Base-by-base conservation (phyloP, 2,113 vertebrate species). In the Rhea americana region DNA sequence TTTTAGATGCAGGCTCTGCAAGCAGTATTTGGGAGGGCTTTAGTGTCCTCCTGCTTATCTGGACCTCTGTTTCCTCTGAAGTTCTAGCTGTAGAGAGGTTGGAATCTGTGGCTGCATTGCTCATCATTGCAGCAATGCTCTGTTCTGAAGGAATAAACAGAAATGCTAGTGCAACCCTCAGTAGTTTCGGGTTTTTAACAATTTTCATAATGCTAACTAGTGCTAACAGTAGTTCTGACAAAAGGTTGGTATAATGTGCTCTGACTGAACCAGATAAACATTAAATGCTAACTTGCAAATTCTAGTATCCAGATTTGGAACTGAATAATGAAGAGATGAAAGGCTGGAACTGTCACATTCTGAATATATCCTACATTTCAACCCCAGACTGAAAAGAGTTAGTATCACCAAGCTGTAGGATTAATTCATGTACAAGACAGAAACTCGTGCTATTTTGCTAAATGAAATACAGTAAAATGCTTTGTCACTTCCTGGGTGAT, bases 201-300 rank as follows among this genome's bases (percentile, higher is more conserved):
- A 66, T 35, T 93, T 82, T 65, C 32, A 32, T 65, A 32, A 61
- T 87, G 62, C 71, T 59, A 47, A 59, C n/a, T 68, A 65, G 43
- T 21, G 8, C 39, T 85, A 50, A 73, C 14, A 73, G 48, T 48
- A 87, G 58, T 87, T 85, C 43, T 85, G 78, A 66, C 73, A 68
- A 82, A 72, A 79, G 14, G 32, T 37, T 82, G 32, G 32, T 66
- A 13, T 85, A 82, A 87, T 58, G 53, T 79, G 35, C 35, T 87
- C 66, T 85, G 82, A 82, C 82, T 87, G 62, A 86, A 83, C 11
- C 13, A 87, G 61, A 71, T 66, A 73, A 89, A 67, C 63, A 68
- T 85, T 95, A 93, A 91, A 82, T 77, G 55, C n/a, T 67, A 62
- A 50, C 79, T 91, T 85, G 66, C 41, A 55, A 35, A 82, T 85